Evolutionary conservation across 1,140 invertebrate species (phyloP).

Genomic region (Zaprionus capensis): DNA sequence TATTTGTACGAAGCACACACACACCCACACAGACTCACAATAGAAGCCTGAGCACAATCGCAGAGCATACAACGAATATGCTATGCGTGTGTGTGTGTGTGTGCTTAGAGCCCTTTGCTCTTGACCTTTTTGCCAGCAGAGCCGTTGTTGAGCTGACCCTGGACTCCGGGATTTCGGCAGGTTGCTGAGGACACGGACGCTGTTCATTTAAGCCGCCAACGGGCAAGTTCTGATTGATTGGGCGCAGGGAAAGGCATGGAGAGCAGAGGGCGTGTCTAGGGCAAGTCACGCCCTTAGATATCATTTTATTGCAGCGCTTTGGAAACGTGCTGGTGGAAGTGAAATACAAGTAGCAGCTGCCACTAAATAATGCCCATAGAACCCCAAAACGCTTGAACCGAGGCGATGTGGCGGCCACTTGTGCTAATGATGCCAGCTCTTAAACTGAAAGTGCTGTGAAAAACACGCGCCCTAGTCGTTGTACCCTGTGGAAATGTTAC

Average conservation of each 20-base stretch:
- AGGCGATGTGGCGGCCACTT: constrained; percentile 29
- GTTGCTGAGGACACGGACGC: constrained; percentile 30
- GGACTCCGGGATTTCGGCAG: constrained; percentile 28
- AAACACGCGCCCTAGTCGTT: background rate
- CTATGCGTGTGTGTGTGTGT: constrained; percentile 19
- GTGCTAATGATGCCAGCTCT: constrained; percentile 34
- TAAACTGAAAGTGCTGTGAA: constrained; percentile 2
- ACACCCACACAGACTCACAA: background rate
- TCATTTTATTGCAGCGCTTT: constrained; percentile 36
- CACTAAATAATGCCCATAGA: constrained; percentile 39
- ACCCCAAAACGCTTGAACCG: constrained; percentile 5
- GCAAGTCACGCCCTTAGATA: constrained; percentile 24
- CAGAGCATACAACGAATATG: constrained; percentile 45
- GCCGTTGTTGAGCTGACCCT: constrained; percentile 25
- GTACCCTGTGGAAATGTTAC: constrained; percentile 10
- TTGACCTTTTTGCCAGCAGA: constrained; percentile 63
- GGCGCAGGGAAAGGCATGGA: background rate
- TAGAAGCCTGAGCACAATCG: constrained; percentile 33
- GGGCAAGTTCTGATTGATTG: constrained; percentile 41
- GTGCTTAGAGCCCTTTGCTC: constrained; percentile 58
- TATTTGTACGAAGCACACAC: constrained; percentile 50
- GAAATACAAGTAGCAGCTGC: constrained; percentile 43
- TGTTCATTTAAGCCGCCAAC: constrained; percentile 42
- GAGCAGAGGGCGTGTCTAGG: constrained; percentile 4
- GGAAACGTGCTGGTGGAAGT: constrained; percentile 10